Conservation (phyloP, 2,797 vertebrate genomes). For the Sebastes diaconus region DNA sequence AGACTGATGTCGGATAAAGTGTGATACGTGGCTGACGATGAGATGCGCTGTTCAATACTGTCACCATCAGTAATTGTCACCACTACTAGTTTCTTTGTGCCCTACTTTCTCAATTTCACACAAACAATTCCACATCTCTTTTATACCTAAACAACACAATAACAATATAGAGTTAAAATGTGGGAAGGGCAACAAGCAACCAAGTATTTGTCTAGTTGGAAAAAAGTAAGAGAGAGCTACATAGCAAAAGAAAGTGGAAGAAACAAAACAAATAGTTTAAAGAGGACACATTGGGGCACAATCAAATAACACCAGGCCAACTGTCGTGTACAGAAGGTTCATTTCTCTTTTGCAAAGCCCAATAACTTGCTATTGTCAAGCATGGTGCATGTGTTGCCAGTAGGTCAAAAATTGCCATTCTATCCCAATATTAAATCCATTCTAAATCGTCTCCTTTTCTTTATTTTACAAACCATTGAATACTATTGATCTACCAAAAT, state of each 20-base stretch:
- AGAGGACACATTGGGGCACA: neutral
- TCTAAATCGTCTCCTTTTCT: neutral
- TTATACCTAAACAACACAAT: neutral
- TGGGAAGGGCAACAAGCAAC: neutral
- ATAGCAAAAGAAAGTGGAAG: neutral
- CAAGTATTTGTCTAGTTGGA: neutral
- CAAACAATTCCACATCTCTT: neutral
- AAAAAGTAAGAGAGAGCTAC: constrained; percentile 1
- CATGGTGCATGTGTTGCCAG: neutral
- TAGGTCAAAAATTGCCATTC: neutral
- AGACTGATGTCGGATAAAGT: neutral
- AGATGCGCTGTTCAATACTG: neutral
- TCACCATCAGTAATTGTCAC: neutral
- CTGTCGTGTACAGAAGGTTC: neutral
- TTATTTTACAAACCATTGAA: neutral
- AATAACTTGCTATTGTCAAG: neutral
- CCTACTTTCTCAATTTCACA: neutral
- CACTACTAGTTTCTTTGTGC: neutral
- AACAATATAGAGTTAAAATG: neutral
- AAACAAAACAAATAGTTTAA: neutral
- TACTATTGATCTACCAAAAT: neutral
- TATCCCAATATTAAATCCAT: neutral
- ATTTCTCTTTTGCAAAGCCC: neutral
- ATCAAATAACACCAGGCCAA: neutral
- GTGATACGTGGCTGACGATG: neutral